Evolutionary conservation across 2,797 vertebrate genomes (phyloP).

Genomic region (Mallotus villosus): DNA sequence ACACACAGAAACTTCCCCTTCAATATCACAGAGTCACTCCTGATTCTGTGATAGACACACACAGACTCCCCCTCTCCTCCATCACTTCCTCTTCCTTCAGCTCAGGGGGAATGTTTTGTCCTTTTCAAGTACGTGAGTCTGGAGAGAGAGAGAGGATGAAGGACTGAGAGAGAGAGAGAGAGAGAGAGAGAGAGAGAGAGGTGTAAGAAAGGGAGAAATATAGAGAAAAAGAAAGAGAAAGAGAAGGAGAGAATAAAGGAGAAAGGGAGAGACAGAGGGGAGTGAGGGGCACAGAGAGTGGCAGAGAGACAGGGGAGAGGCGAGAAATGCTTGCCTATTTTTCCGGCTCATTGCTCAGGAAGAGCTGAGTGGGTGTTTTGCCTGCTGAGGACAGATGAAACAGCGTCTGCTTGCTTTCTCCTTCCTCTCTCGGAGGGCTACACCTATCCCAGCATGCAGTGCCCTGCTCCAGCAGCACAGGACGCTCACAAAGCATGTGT

Average conservation of each 20-base stretch:
- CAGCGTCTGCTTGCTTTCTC: neutral
- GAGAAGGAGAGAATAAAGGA: neutral
- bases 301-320: neutral
- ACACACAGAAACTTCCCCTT: too few relatives aligned
- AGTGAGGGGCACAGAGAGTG: neutral
- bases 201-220: too few relatives aligned
- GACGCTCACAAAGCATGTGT: too few relatives aligned
- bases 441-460: constrained; percentile 11
- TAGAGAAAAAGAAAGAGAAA: neutral
- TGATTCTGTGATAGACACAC: neutral
- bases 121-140: too few relatives aligned
- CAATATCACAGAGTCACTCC: too few relatives aligned
- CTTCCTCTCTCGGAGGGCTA: neutral
- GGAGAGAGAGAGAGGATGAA: neutral
- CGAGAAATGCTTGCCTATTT: neutral
- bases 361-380: neutral
- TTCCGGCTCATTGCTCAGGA: neutral
- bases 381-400: neutral
- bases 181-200: neutral
- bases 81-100: too few relatives aligned
- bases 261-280: neutral
- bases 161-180: too few relatives aligned
- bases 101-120: too few relatives aligned
- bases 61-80: neutral
- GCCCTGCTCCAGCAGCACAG: neutral